Percentiles rank a stretch among this genome's conserved stretches.
Evolutionary conservation across 2,888 invertebrate genomes (phyloP).

Genomic region (Acrobasis suavella): DNA sequence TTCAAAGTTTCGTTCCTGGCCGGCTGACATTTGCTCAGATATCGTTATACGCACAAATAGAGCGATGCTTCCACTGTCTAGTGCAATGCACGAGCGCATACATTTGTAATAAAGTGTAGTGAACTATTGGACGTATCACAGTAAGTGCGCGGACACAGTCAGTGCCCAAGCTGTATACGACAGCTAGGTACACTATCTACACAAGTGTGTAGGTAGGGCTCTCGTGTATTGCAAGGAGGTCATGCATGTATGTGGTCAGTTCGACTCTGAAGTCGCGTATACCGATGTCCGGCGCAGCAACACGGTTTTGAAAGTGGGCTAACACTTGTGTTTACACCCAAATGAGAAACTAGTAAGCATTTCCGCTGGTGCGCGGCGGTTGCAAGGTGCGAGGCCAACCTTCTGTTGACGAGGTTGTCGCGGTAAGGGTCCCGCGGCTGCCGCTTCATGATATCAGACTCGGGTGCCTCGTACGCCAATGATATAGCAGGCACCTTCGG

Average conservation of each 20-base stretch:
- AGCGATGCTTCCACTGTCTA: background rate
- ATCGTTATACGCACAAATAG: constrained; percentile 5
- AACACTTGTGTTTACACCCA: constrained; percentile 71
- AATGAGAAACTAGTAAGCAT: constrained; percentile 66
- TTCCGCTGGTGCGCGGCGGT: constrained; percentile 38
- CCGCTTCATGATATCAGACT: constrained; percentile 99
- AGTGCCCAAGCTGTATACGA: background rate
- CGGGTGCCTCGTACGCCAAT: constrained; percentile 99
- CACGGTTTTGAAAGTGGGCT: constrained; percentile 55
- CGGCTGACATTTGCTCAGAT: background rate
- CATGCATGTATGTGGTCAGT: constrained; percentile 23
- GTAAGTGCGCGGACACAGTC: background rate
- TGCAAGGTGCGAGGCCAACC: constrained; percentile 84
- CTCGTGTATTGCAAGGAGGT: constrained; percentile 11
- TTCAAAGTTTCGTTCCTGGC: constrained; percentile 38
- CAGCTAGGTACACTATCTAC: background rate
- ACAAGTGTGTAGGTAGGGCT: background rate
- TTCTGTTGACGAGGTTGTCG: constrained; percentile 99
- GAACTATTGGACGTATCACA: background rate
- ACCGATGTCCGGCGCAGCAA: constrained; percentile 30
- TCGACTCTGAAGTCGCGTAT: background rate
- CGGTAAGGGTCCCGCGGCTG: constrained; percentile 98
- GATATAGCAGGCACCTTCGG: constrained; percentile 98
- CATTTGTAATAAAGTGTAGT: background rate
- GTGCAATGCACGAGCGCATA: constrained; percentile 4